These are phyloP conservation scores for Aythya baeri DNA, from an alignment of 2,113 vertebrate species.

Conservation along the genomic window DNA sequence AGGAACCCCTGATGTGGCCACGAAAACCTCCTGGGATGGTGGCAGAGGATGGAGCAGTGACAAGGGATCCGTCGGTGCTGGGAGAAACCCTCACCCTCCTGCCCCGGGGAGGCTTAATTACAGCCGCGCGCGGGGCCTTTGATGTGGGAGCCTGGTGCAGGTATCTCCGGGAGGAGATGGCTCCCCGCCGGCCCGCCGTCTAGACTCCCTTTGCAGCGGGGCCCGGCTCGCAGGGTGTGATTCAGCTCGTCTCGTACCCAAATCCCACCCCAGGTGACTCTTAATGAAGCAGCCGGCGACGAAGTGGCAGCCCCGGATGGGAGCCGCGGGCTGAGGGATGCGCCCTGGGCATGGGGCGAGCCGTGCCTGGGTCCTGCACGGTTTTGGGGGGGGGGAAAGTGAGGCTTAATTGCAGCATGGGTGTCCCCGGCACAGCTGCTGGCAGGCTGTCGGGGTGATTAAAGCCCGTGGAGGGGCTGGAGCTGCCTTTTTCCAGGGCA, in stretches of 20 bases:
- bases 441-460: neutral
- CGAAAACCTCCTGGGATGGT: neutral
- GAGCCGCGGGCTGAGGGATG: neutral
- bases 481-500: neutral
- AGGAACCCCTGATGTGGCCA: fast-evolving
- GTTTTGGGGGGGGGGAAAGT: neutral
- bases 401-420: neutral
- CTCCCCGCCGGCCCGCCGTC: slow-evolving; percentile 12
- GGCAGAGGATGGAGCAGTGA: neutral
- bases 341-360: fast-evolving
- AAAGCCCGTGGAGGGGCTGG: neutral
- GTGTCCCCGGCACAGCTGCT: neutral
- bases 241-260: neutral
- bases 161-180: slow-evolving; percentile 18
- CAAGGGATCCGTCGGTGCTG: neutral
- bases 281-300: fast-evolving
- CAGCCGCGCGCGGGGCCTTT: slow-evolving; percentile 41
- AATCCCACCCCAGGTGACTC: slow-evolving; percentile 17
- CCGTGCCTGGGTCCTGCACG: neutral
- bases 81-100: slow-evolving; percentile 9
- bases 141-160: slow-evolving; percentile 35
- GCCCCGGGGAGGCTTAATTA: slow-evolving; percentile 41
- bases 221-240: slow-evolving; percentile 8
- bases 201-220: neutral
- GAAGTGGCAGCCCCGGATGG: neutral